phyloP scores from a whole-genome alignment of 64 coral and sea anemone species.

The Actinia equina region DNA sequence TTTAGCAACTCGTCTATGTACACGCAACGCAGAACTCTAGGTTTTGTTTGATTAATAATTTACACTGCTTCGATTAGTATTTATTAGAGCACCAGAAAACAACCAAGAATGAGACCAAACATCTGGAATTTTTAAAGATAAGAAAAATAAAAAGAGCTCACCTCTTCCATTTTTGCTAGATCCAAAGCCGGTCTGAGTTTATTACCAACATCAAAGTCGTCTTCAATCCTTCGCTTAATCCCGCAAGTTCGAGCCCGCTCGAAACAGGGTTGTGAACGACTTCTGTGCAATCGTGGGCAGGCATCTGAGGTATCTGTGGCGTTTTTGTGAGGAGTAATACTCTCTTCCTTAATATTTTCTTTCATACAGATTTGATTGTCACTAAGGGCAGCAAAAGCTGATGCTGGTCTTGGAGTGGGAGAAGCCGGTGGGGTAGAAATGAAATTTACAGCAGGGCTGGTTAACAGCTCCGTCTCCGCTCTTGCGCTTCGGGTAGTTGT shows the following conservation, averaged over 20 bases:
- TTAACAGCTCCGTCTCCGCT: constrained; percentile 8
- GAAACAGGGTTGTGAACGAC: constrained; percentile 86
- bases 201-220: constrained; percentile 32
- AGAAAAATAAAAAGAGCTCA: constrained; percentile 47
- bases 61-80: constrained; percentile 9
- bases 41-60: constrained; percentile 23
- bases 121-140: constrained; percentile 25
- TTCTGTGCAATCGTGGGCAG: constrained; percentile 52
- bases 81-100: constrained; percentile 12
- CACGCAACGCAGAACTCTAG: background rate
- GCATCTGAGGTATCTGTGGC: background rate
- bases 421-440: constrained; percentile 90
- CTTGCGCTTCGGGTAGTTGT: background rate
- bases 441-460: constrained; percentile 17
- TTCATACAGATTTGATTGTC: constrained; percentile 19
- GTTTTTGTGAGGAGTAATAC: background rate
- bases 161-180: constrained; percentile 98
- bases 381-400: constrained; percentile 67
- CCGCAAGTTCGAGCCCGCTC: constrained; percentile 52
- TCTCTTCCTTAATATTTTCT: background rate
- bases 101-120: constrained; percentile 14
- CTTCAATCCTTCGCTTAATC: constrained; percentile 71
- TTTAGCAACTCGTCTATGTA: constrained; percentile 54
- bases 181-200: constrained; percentile 82
- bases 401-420: constrained; percentile 82